Evolutionary conservation across 2,113 vertebrate species (phyloP), one percentile per base, ranked within the genome.

Genomic region (Anolis sagrei): DNA sequence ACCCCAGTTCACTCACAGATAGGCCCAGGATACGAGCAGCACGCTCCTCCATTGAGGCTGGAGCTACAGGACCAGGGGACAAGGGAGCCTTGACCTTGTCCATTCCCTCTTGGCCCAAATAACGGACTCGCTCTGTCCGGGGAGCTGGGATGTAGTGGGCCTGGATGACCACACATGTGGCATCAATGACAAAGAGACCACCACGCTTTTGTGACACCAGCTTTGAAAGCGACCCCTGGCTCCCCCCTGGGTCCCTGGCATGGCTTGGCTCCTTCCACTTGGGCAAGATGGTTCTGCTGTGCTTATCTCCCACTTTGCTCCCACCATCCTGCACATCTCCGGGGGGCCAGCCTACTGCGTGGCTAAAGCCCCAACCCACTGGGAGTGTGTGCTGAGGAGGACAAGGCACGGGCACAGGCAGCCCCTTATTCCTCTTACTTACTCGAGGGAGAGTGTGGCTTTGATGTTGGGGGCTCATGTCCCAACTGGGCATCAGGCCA

Each of bases 91-190:
- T 19, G 64, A 16, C 10, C 13, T 3, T 2, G 1, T 21, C 75
- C 76, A 79, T 1, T 1, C 66, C 0, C 2, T 86, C 86, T 34
- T n/a, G 83, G 32, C 75, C 81, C 44, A 73, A 23, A 87, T 95
- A 95, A 54, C 93, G 95, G 70, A 97, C 95, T 8, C 95, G 97
- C 82, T 97, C 96, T 64, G 95, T 95, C 85, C 93, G 94, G 0
- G 97, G 97, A 4, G 96, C 94, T 6, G 95, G 93, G 13, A 98
- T 95, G 18, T 97, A 96, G 88, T 98, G 97, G 25, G 97, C 97
- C 32, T 95, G 96, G 29, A 98, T 97, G 32, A 98, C 95, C 84
- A 98, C 97, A 11, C 97, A 95, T n/a, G 97, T 98, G 86, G 97
- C 97, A 76, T 99, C 97, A 1, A 97, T 97, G 54, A 97, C 93